phyloP scores from a whole-genome alignment of 2,113 vertebrate genomes.

The Apus apus region DNA sequence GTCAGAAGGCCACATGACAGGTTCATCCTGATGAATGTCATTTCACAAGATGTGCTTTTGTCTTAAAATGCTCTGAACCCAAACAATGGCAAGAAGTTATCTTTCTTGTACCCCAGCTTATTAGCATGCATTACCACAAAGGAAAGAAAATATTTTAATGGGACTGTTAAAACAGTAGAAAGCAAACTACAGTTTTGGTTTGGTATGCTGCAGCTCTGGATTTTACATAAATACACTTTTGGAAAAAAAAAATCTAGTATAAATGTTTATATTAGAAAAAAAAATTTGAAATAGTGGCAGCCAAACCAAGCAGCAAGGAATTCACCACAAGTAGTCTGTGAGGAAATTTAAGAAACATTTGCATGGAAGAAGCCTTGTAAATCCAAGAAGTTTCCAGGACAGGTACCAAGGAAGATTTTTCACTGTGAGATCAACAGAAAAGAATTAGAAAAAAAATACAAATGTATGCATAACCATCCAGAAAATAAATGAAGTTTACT shows the following conservation, averaged over 20 bases:
- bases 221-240: neutral
- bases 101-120: neutral
- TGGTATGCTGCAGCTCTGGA: neutral
- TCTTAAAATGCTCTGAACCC: neutral
- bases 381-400: neutral
- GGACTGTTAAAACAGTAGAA: neutral
- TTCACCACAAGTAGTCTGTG: neutral
- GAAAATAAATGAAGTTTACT: neutral
- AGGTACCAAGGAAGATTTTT: neutral
- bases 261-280: neutral
- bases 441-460: neutral
- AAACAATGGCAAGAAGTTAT: too few relatives aligned
- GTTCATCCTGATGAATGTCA: accelerated
- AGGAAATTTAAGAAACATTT: neutral
- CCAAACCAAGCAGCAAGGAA: neutral
- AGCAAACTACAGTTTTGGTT: neutral
- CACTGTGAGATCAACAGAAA: neutral
- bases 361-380: neutral
- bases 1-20: neutral
- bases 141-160: neutral
- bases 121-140: neutral
- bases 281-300: neutral
- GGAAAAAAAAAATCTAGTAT: neutral
- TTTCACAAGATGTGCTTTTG: neutral
- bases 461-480: neutral